Conservation (phyloP, 30 jellyfish, hydroid and myxozoan genomes). For the Calvadosia cruxmelitensis region DNA sequence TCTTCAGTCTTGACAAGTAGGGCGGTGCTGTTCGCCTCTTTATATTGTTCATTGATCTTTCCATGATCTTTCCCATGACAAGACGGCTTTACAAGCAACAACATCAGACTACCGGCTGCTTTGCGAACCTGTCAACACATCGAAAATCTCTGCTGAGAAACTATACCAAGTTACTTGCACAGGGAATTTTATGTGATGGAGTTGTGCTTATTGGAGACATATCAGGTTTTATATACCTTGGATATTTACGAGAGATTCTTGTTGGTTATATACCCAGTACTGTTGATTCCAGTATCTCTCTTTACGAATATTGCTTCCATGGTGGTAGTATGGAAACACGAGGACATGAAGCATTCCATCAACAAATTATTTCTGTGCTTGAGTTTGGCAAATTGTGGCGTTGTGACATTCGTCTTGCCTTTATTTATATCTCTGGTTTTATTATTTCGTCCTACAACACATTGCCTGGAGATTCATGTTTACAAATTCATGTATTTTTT, state of each 20-base stretch:
- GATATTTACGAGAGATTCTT: neutral
- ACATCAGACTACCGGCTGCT: too few relatives aligned
- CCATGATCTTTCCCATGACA: too few relatives aligned
- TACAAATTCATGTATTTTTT: neutral
- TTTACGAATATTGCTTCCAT: too few relatives aligned
- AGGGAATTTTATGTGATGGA: too few relatives aligned
- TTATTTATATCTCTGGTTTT: too few relatives aligned
- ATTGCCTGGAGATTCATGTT: neutral
- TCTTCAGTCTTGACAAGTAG: too few relatives aligned
- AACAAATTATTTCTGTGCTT: neutral
- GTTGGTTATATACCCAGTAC: neutral
- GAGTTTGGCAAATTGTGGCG: neutral
- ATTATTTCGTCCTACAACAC: neutral
- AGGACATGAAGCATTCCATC: neutral
- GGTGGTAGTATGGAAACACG: neutral
- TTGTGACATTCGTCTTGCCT: neutral
- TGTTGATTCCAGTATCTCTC: neutral
- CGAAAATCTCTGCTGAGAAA: too few relatives aligned
- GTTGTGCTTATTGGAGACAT: neutral
- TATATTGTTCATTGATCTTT: too few relatives aligned
- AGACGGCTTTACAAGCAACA: too few relatives aligned
- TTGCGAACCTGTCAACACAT: too few relatives aligned
- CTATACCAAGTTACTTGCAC: too few relatives aligned
- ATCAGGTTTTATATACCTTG: neutral
- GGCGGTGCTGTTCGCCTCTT: too few relatives aligned